These are phyloP conservation scores for Leucosticte australis DNA, from an alignment of 2,113 vertebrate genomes.

Conservation along the genomic window DNA sequence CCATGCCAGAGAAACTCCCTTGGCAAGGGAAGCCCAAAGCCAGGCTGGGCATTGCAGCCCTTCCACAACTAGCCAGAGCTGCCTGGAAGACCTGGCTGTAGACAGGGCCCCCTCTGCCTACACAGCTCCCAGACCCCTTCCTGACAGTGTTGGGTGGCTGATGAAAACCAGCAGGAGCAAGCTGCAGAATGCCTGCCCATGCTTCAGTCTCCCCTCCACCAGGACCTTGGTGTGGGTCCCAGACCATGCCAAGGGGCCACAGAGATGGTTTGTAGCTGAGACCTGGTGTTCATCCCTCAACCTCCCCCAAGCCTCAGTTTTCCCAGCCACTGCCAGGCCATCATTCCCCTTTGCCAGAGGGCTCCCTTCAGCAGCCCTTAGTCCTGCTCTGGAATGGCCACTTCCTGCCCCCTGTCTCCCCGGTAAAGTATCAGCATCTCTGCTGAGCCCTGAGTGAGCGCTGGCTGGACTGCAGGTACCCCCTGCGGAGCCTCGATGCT, in stretches of 20 bases:
- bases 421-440: background rate
- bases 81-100: background rate
- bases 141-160: background rate
- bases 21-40: background rate
- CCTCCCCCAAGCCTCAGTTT: rapidly evolving
- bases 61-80: background rate
- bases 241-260: rapidly evolving
- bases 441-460: background rate
- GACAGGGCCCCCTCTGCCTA: background rate
- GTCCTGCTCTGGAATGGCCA: background rate
- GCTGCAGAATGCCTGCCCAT: background rate
- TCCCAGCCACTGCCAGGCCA: background rate
- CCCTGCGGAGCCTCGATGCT: background rate
- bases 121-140: background rate
- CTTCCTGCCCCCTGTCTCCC: background rate
- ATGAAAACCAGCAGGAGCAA: background rate
- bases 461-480: background rate
- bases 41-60: background rate
- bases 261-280: background rate
- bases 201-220: background rate
- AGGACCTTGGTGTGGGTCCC: background rate
- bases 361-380: background rate
- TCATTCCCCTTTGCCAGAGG: rapidly evolving
- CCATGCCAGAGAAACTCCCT: background rate
- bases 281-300: background rate